Base-by-base conservation (phyloP, 1,140 invertebrate species). In the Popillia japonica region DNA sequence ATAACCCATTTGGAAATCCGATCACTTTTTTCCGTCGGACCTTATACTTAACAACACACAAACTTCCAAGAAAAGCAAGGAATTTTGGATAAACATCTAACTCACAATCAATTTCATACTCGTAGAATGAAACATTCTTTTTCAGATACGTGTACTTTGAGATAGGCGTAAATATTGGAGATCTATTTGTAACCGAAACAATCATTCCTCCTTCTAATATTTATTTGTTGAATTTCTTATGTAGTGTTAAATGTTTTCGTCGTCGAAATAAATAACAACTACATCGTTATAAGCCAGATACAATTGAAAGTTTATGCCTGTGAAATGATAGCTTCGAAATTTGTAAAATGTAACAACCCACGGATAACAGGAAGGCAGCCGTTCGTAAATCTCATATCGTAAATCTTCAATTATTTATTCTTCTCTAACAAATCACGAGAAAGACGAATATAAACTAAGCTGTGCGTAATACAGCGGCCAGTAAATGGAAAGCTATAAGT, bases 361-460 rank as follows among this genome's bases (percentile, higher is more conserved):
- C 61, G 3, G 61, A 27, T 68, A 68, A 22, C 20, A 68, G 22
- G 27, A 68, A 22, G 61, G 22, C 61, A 27, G 61, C 20, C 22
- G 20, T 22, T 34, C 27, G 27, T 34, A 34, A 34, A 34, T 34
- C 27, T 34, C 27, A 34, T 68, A 23, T 27, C 27, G 61, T 68
- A 68, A 68, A 68, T 68, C 61, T 68, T 68, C 22, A 68, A 68
- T 68, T 68, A 68, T 68, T 68, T 68, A 68, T 68, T 10, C 61
- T 34, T 68, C 61, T 17, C 20, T 68, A 68, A 68, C 27, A 68
- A 68, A 68, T 68, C 61, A 23, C 20, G 61, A 10, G 61, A 68
- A 68, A 68, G 61, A 68, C 27, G 22, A 68, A 68, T 22, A 68
- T 68, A 68, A 68, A 68, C 22, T 34, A 22, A 68, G 61, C 10